A percentile compares a stretch with the other conserved stretches of the same genome.
Evolutionary conservation across 2,888 invertebrate species (phyloP).

Genomic region (Mesorhabditis belari): DNA sequence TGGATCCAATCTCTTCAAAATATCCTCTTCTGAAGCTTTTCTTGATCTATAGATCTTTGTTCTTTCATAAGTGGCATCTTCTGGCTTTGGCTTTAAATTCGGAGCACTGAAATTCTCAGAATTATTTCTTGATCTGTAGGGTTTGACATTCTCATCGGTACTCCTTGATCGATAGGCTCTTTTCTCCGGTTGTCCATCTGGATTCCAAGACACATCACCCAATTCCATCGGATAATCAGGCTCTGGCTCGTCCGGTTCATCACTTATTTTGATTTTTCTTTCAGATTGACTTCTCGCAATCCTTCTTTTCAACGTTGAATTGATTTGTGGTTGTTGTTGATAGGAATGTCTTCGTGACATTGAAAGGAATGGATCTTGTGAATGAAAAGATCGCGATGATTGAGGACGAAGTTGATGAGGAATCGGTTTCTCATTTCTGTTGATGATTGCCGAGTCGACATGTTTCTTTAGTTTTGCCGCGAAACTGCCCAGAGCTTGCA

Average conservation of each 20-base stretch:
- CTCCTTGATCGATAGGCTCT: background rate
- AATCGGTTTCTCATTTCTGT: background rate
- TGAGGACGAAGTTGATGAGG: background rate
- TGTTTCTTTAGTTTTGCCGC: background rate
- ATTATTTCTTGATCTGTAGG: too few species aligned
- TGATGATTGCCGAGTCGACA: background rate
- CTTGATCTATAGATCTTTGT: too few species aligned
- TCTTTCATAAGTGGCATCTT: background rate
- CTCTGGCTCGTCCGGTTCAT: background rate
- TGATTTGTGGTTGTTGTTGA: conserved; percentile 7
- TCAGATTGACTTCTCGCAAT: conserved; percentile 27
- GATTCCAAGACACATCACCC: background rate
- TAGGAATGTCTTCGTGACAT: background rate
- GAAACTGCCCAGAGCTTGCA: background rate
- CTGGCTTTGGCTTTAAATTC: too few species aligned
- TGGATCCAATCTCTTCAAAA: conserved; percentile 5
- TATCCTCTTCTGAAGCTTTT: too few species aligned
- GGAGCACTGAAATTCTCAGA: too few species aligned
- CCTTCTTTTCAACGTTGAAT: conserved; percentile 24
- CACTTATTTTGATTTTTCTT: conserved; percentile 1
- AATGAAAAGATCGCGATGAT: background rate
- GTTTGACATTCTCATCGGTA: too few species aligned
- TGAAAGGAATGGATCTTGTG: background rate
- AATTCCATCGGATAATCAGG: background rate
- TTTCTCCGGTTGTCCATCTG: background rate